These are phyloP conservation scores for Macrotrachela quadricornifera DNA, from an alignment of 1,140 invertebrate genomes.

Conservation along the genomic window DNA sequence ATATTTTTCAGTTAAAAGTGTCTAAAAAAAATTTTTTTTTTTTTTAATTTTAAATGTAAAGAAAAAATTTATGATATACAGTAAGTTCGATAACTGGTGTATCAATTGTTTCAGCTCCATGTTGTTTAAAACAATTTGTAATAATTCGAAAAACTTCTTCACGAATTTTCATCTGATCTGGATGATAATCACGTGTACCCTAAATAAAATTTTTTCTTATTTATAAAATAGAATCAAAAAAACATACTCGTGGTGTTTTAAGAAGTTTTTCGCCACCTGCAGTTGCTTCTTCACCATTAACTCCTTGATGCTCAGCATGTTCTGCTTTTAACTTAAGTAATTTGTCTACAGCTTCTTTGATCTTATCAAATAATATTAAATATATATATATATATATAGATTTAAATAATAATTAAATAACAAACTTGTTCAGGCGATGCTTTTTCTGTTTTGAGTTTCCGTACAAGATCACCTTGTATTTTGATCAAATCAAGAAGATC, in stretches of 20 bases:
- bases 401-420: too few species aligned
- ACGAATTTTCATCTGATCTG: slow-evolving; percentile 75
- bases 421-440: slow-evolving; percentile 32
- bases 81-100: slow-evolving; percentile 97
- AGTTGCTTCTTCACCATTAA: too few species aligned
- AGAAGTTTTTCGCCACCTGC: too few species aligned
- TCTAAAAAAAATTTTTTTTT: background rate
- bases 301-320: too few species aligned
- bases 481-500: slow-evolving; percentile 42
- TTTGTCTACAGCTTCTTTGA: too few species aligned
- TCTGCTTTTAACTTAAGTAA: too few species aligned
- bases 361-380: too few species aligned
- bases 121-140: slow-evolving; percentile 67
- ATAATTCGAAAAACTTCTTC: slow-evolving; percentile 71
- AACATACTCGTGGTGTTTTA: too few species aligned
- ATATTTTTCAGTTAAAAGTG: slow-evolving; percentile 46
- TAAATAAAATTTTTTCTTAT: too few species aligned
- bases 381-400: too few species aligned
- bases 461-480: slow-evolving; percentile 53
- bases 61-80: slow-evolving; percentile 33
- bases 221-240: too few species aligned
- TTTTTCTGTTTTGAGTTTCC: slow-evolving; percentile 55
- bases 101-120: slow-evolving; percentile 95
- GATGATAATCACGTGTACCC: slow-evolving; percentile 81
- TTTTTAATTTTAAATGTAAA: background rate